These are phyloP conservation scores for Grantiella picta DNA, from an alignment of 2,113 vertebrate species.

Conservation along the genomic window DNA sequence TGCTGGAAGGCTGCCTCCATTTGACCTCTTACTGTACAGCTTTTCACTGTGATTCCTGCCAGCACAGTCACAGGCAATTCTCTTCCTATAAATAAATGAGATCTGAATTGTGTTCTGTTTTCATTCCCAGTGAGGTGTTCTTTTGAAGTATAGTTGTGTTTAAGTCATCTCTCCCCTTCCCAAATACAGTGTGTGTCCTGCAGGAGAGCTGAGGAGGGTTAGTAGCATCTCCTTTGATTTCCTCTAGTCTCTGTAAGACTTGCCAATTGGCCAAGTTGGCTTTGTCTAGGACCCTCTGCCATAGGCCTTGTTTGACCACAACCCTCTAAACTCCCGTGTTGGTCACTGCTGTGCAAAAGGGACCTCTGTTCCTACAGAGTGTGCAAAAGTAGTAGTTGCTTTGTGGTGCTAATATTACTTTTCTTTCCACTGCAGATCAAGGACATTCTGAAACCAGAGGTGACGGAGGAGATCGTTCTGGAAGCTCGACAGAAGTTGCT, in stretches of 20 bases:
- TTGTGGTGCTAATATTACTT: not conserved
- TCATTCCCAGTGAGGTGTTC: not conserved
- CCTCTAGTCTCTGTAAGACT: not conserved
- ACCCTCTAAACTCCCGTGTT: not conserved
- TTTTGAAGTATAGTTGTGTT: not conserved
- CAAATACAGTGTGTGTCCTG: not conserved
- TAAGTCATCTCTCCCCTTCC: not conserved
- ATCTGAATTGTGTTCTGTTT: not conserved
- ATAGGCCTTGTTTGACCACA: not conserved
- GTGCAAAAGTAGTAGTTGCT: not conserved
- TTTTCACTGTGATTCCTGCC: not conserved
- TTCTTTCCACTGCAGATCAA: constrained; percentile 83
- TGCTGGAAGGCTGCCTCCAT: not conserved
- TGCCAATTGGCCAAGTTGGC: not conserved
- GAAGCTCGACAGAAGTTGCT: constrained; percentile 89
- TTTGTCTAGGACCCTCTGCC: not conserved
- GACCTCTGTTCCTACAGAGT: not conserved
- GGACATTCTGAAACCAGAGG: constrained; percentile 91
- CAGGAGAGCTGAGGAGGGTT: not conserved
- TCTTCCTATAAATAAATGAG: not conserved
- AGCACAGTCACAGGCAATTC: not conserved
- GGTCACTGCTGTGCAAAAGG: not conserved
- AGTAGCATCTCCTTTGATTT: not conserved
- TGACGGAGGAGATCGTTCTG: constrained; percentile 90
- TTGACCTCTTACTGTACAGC: not conserved